Evolutionary conservation across 1,140 invertebrate genomes (phyloP).

Genomic region (Lithobius niger): DNA sequence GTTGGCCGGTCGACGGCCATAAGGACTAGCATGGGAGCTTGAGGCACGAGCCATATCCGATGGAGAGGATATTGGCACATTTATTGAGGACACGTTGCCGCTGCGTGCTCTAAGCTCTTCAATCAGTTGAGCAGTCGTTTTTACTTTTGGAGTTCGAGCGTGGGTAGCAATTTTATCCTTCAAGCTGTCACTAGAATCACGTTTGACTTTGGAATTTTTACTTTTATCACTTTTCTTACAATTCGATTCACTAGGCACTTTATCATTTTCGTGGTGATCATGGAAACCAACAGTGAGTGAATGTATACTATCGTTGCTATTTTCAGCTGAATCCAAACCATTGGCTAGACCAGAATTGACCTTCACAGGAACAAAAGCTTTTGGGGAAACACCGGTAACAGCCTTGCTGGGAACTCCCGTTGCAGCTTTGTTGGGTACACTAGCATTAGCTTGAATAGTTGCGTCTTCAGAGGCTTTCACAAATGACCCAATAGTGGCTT

Average conservation of each 20-base stretch:
- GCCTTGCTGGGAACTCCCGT: too few relatives aligned
- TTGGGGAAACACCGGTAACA: too few relatives aligned
- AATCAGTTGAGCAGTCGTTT: slow-evolving; percentile 69
- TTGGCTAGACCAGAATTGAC: not conserved
- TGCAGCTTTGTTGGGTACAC: too few relatives aligned
- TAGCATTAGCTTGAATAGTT: too few relatives aligned
- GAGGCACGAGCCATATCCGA: slow-evolving; percentile 11
- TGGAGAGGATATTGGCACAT: slow-evolving; percentile 20
- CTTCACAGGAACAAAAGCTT: too few relatives aligned
- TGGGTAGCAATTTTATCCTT: slow-evolving; percentile 46
- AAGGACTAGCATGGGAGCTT: not conserved
- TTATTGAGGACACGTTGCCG: slow-evolving; percentile 32
- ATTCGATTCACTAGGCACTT: not conserved
- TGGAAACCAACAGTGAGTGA: not conserved
- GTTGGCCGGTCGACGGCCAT: slow-evolving; percentile 3
- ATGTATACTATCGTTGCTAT: slow-evolving; percentile 2
- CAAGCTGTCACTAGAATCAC: slow-evolving; percentile 19
- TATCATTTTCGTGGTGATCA: not conserved
- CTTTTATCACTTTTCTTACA: not conserved
- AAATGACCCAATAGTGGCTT: too few relatives aligned
- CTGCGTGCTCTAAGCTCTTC: slow-evolving; percentile 56
- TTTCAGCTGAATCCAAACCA: not conserved
- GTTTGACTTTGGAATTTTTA: not conserved
- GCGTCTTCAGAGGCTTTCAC: too few relatives aligned
- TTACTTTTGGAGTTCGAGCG: slow-evolving; percentile 52